Conservation (phyloP, 2,888 invertebrate genomes). For the Rhagonycha fulva region DNA sequence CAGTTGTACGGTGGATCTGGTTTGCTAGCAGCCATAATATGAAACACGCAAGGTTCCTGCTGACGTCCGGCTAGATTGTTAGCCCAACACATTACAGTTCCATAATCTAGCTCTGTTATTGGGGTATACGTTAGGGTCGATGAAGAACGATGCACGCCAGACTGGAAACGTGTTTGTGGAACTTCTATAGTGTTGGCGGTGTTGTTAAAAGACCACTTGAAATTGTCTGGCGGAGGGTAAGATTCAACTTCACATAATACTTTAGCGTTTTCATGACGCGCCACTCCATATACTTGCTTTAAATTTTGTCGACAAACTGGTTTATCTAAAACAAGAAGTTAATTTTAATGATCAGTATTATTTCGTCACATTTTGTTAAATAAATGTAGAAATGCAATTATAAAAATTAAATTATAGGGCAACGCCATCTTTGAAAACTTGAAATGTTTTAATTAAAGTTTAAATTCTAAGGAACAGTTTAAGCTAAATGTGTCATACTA, state of each 20-base stretch:
- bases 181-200: conserved; percentile 81
- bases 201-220: conserved; percentile 90
- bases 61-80: conserved; percentile 73
- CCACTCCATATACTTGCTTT: conserved; percentile 81
- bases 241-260: conserved; percentile 85
- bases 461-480: neutral
- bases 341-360: neutral
- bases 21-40: conserved; percentile 74
- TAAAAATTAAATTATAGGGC: no score
- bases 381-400: no score
- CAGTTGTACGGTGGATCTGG: conserved; percentile 81
- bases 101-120: conserved; percentile 75
- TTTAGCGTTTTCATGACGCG: conserved; percentile 78
- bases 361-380: neutral
- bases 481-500: no score
- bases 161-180: conserved; percentile 67
- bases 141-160: conserved; percentile 58
- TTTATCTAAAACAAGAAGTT: conserved; percentile 68
- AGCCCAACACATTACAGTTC: conserved; percentile 75
- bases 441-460: no score
- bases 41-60: conserved; percentile 73
- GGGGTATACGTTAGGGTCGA: conserved; percentile 79
- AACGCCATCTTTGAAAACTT: no score
- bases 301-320: conserved; percentile 78
- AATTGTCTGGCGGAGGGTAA: conserved; percentile 80